phyloP scores from a whole-genome alignment of 2,113 vertebrate species.

The Cricetomys ansorgei region DNA sequence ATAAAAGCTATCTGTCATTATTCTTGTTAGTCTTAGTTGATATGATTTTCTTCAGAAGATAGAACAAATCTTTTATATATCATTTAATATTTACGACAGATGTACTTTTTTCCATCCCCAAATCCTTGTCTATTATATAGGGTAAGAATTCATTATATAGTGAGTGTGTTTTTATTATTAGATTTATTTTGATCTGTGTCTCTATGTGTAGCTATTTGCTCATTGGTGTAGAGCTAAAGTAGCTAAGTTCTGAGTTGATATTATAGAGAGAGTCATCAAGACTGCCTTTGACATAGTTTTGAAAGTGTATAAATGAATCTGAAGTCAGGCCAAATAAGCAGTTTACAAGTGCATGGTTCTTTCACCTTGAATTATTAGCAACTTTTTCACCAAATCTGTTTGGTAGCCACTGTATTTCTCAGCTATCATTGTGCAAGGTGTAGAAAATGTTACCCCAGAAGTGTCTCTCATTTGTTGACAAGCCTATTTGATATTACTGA shows the following conservation, averaged over 20 bases:
- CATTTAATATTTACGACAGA: conserved; percentile 41
- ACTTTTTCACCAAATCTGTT: conserved; percentile 21
- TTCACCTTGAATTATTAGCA: background rate
- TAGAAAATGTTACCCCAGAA: conserved; percentile 44
- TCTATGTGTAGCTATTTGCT: background rate
- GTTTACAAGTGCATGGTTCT: background rate
- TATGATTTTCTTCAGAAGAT: background rate
- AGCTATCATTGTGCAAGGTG: conserved; percentile 20
- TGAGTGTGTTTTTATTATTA: background rate
- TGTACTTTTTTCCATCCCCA: background rate
- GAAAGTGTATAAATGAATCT: background rate
- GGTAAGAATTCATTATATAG: background rate
- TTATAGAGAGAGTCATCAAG: background rate
- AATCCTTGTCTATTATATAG: background rate
- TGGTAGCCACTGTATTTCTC: background rate
- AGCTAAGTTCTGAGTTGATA: background rate
- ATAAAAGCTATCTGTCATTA: background rate
- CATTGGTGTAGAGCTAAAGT: background rate
- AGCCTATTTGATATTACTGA: conserved; percentile 62
- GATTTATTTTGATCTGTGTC: background rate
- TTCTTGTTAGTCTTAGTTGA: background rate
- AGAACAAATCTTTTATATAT: background rate
- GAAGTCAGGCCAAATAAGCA: conserved; percentile 12
- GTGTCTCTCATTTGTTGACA: conserved; percentile 34
- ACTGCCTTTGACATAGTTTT: background rate